Conservation (phyloP, 23 tunicate genomes). For the Styela plicata region DNA sequence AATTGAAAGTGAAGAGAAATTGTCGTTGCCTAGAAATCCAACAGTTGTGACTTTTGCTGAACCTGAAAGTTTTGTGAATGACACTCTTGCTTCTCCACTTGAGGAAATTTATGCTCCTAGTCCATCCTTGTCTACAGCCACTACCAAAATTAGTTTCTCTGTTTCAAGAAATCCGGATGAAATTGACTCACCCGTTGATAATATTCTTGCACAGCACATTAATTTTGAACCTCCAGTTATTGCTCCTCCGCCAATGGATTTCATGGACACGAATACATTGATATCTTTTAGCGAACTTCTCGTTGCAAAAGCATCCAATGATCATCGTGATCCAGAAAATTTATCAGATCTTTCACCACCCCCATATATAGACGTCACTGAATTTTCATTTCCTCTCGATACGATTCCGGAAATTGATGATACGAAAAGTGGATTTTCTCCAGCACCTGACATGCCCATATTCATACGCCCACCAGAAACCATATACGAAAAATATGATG, state of each 20-base stretch:
- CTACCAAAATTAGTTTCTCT: neutral
- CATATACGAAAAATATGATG: constrained; percentile 5
- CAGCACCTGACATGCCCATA: neutral
- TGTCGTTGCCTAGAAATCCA: neutral
- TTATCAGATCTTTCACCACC: neutral
- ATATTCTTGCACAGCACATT: neutral
- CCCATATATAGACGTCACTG: neutral
- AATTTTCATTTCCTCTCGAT: neutral
- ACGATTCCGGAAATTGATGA: constrained; percentile 21
- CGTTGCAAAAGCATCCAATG: constrained; percentile 29
- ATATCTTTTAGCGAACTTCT: constrained; percentile 46
- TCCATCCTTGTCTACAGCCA: neutral
- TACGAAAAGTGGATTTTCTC: neutral
- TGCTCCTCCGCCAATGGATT: neutral
- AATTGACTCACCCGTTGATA: neutral
- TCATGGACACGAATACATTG: constrained; percentile 29
- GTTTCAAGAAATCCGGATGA: neutral
- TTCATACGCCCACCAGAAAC: constrained; percentile 20
- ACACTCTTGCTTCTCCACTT: neutral
- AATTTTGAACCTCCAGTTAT: neutral
- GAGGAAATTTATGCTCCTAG: no score
- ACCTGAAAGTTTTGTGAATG: neutral
- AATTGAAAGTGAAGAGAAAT: neutral
- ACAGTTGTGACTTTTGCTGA: neutral
- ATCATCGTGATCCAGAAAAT: constrained; percentile 20